Evolutionary conservation across 2,113 vertebrate species (phyloP).

Genomic region (Lipophrys pholis): DNA sequence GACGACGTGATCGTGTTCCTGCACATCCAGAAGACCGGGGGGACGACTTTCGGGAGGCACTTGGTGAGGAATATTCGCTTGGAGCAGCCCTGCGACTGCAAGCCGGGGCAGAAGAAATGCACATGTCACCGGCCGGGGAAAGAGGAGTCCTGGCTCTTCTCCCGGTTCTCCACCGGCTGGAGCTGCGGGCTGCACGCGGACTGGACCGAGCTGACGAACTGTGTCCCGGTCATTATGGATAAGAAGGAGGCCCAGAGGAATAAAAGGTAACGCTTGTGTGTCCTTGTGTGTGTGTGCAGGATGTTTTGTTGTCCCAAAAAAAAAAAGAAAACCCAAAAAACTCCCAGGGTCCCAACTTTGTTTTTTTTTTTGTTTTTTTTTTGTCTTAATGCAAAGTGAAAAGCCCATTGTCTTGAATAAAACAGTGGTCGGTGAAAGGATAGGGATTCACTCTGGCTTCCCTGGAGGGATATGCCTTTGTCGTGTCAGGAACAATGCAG

Average conservation of each 20-base stretch:
- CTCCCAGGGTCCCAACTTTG: background rate
- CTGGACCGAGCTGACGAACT: conserved; percentile 95
- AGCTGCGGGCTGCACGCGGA: conserved; percentile 94
- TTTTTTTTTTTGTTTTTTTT: background rate
- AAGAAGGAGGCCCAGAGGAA: conserved; percentile 88
- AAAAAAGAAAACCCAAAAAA: too few species aligned
- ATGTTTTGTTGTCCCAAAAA: background rate
- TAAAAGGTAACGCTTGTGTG: conserved; percentile 74
- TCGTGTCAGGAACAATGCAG: background rate
- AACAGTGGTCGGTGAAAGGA: background rate
- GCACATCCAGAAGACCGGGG: conserved; percentile 98
- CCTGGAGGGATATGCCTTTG: background rate
- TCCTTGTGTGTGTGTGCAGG: background rate
- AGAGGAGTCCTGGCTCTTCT: conserved; percentile 96
- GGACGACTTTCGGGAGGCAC: conserved; percentile 96
- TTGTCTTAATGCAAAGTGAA: background rate
- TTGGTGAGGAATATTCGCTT: conserved; percentile 96
- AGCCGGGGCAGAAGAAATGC: conserved; percentile 97
- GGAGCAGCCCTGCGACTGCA: conserved; percentile 96
- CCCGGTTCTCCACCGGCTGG: conserved; percentile 94
- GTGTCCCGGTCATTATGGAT: conserved; percentile 94
- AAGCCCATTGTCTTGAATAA: background rate
- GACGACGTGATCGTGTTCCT: conserved; percentile 96
- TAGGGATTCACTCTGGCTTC: background rate
- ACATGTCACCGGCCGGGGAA: conserved; percentile 93